Base-by-base conservation (phyloP, 2,888 invertebrate genomes). In the Fabriciana adippe region DNA sequence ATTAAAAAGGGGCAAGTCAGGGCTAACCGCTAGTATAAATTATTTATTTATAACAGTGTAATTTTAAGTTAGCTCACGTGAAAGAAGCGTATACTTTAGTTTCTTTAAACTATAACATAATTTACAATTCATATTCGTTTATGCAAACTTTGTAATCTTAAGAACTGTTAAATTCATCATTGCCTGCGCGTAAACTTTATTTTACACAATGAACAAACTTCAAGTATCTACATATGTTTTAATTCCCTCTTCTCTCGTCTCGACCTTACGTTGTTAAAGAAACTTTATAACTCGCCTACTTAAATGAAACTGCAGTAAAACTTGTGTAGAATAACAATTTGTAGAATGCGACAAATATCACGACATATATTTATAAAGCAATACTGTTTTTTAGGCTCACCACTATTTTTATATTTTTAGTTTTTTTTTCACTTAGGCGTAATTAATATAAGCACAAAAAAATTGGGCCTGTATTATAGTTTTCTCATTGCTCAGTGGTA, bases 281-380 rank as follows among this genome's bases (percentile, higher is more conserved):
- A 61, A 60, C 66, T 61, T 66, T 61, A n/a, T 50, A 64, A 61
- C 61, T 62, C 41, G 45, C 54, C 51, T 31, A 47, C 53, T 65
- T 54, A 65, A 54, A 65, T 65, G 59, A 54, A 65, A 54, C 31
- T 65, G 65, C 59, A 65, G 59, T 53, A 59, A 59, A 59, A 59
- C 65, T 65, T 53, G 18, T 15, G 31, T 26, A 45, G 59, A 65
- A 54, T 65, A 65, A 59, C 53, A 65, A 65, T 56, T 61, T 61
- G 15, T 18, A 4, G 35, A 41, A 53, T 14, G 35, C 61, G 53
- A 41, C 18, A 18, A 4, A 51, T 61, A 41, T 0, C 16, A 16
- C n/a, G 57, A 54, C 5, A 11, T 21, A 45, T 6, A 8, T 3
- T 47, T 59, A 11, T 16, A 48, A n/a, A 26, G 26, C 11, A 2